Evolutionary conservation across 2,888 invertebrate species (phyloP), one percentile per base, ranked within the genome.

Genomic region (Siphlonurus alternatus): DNA sequence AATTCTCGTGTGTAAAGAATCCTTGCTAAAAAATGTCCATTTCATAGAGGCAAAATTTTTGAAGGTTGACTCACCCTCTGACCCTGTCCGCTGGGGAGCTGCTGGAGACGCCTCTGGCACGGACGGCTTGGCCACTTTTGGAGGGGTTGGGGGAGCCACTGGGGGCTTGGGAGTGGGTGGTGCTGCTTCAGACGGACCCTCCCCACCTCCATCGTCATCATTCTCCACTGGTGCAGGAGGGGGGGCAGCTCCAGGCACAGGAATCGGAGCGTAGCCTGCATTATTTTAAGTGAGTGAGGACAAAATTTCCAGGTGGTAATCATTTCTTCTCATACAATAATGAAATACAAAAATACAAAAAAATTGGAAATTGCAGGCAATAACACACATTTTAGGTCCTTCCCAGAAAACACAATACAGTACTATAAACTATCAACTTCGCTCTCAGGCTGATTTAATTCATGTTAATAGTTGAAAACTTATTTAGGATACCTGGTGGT

Each of bases 401-500:
- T n/a, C n/a, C n/a, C n/a, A n/a, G n/a, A n/a, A n/a, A n/a, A n/a
- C n/a, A n/a, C n/a, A n/a, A n/a, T n/a, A 24, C 63, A n/a, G n/a
- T n/a, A n/a, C n/a, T n/a, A n/a, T n/a, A n/a, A n/a, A n/a, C n/a
- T n/a, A n/a, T n/a, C n/a, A n/a, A n/a, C n/a, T n/a, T n/a, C n/a
- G n/a, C n/a, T n/a, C n/a, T n/a, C n/a, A n/a, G n/a, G n/a, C n/a
- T n/a, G n/a, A n/a, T n/a, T n/a, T n/a, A n/a, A n/a, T n/a, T n/a
- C n/a, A n/a, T n/a, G n/a, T 10, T 38, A 15, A 5, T 15, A 10
- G 15, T 38, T 5, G 38, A 15, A 38, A 38, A 38, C 15, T 10
- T 10, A 38, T 10, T 5, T 38, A 38, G 38, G 7, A 38, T 85
- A 25, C 92, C 93, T 1, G 92, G 92, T 2, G 95, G 94, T 0